Base-by-base conservation (phyloP, 1,140 invertebrate species). In the Drosophila trapezifrons region DNA sequence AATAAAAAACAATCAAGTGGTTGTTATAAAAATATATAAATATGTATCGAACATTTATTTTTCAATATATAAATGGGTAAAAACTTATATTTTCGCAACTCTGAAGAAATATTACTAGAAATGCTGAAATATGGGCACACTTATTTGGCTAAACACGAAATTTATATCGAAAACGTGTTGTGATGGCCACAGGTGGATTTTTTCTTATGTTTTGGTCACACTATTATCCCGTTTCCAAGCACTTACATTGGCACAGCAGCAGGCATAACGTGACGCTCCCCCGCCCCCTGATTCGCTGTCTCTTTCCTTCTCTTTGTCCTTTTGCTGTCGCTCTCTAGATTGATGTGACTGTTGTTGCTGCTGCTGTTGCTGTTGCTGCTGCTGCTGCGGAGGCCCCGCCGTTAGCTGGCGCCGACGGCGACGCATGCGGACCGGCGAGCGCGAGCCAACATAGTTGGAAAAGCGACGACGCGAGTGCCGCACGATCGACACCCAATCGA, bases 401-500 rank as follows among this genome's bases (percentile, higher is more conserved):
- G 74, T 66, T 17, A 90, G 29, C 20, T 91, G 90, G 15, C 93
- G 93, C 67, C 94, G 90, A 57, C 93, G 92, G 76, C 93, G 93
- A 76, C 94, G 92, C 67, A 95, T 94, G 92, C 94, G 95, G 47
- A 93, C 92, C 10, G 95, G 95, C 40, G 95, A 94, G 38, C 91
- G 86, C 13, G 94, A 92, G 84, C 95, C 95, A 90, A 96, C 94
- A 86, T 95, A 96, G 91, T 95, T 95, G 63, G 95, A 96, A 90
- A 96, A 96, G 32, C 95, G 93, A 37, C 95, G 93, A 27, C 95
- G 92, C 40, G 95, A 96, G 79, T 96, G 95, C 56, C 95, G 93
- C 32, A 96, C 95, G 63, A 96, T 96, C 65, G 95, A 96, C 65
- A 96, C 95, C 95, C 95, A 96, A 93, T 96, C 95, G 78, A 96